Conservation (phyloP, 2,888 invertebrate species). For the Apamea anceps region DNA sequence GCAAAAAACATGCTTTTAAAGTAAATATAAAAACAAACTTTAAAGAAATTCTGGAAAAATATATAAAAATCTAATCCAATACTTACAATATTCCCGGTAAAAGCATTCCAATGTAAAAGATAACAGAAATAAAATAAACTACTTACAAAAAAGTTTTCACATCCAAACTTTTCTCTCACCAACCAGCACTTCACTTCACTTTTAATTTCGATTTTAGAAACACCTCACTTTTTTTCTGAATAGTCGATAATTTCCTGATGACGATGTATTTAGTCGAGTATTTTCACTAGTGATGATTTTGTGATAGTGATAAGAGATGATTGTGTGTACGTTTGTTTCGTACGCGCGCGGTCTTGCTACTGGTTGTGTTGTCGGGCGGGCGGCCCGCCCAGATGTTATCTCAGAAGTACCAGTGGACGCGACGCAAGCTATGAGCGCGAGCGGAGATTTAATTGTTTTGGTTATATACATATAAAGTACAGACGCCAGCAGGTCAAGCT, state of each 20-base stretch:
- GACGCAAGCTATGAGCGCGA: conserved; percentile 40
- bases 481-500: too few species aligned
- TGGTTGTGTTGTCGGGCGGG: conserved; percentile 77
- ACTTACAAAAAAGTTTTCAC: conserved; percentile 74
- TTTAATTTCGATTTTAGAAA: conserved; percentile 53
- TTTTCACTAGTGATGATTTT: conserved; percentile 58
- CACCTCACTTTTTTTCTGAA: conserved; percentile 35
- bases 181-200: conserved; percentile 69
- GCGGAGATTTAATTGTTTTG: conserved; percentile 27
- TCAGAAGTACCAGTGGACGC: conserved; percentile 64
- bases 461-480: too few species aligned
- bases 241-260: conserved; percentile 34
- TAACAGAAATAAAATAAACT: conserved; percentile 44
- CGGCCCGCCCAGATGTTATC: conserved; percentile 87
- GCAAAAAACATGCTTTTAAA: neutral
- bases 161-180: conserved; percentile 71
- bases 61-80: neutral
- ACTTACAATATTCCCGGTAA: conserved; percentile 14
- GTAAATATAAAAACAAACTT: neutral
- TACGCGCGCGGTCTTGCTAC: conserved; percentile 79
- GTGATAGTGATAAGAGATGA: conserved; percentile 43
- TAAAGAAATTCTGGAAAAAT: neutral
- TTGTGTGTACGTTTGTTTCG: conserved; percentile 74
- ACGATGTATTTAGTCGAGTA: conserved; percentile 36
- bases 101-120: conserved; percentile 18